Conservation (phyloP, 1,140 invertebrate genomes). For the Coelopa frigida region DNA sequence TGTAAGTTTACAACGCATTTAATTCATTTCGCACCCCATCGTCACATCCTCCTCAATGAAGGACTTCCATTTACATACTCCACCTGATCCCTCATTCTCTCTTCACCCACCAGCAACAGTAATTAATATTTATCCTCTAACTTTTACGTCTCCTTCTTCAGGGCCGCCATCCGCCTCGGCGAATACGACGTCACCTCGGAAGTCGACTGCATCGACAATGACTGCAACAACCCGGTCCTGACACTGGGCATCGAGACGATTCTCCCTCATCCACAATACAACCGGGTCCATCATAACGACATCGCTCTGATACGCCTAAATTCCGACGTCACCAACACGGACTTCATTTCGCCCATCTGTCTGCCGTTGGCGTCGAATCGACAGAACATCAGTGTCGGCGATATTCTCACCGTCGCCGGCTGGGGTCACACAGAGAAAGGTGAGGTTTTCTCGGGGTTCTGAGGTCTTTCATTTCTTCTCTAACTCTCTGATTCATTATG, state of each 20-base stretch:
- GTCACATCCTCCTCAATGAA: too few species aligned
- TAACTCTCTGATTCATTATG: too few species aligned
- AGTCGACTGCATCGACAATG: slow-evolving; percentile 47
- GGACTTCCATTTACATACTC: too few species aligned
- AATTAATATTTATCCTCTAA: not conserved
- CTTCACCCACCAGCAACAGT: too few species aligned
- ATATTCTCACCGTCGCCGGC: slow-evolving; percentile 55
- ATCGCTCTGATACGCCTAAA: slow-evolving; percentile 70
- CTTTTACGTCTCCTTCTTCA: slow-evolving; percentile 20
- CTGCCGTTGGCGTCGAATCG: slow-evolving; percentile 48
- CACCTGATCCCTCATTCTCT: too few species aligned
- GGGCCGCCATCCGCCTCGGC: slow-evolving; percentile 51
- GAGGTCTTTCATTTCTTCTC: not conserved
- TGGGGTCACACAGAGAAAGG: slow-evolving; percentile 59
- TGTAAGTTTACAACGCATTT: slow-evolving; percentile 33
- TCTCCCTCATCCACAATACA: slow-evolving; percentile 43
- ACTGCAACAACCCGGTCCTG: slow-evolving; percentile 35
- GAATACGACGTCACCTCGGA: slow-evolving; percentile 53
- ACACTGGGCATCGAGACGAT: slow-evolving; percentile 36
- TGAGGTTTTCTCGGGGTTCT: slow-evolving; percentile 15
- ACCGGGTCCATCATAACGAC: slow-evolving; percentile 50
- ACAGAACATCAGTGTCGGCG: slow-evolving; percentile 27
- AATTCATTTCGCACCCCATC: too few species aligned
- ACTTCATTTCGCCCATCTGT: slow-evolving; percentile 69
- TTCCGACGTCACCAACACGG: slow-evolving; percentile 59